These are phyloP conservation scores for Tetraneura akinire DNA, from an alignment of 1,140 invertebrate species.

Conservation along the genomic window DNA sequence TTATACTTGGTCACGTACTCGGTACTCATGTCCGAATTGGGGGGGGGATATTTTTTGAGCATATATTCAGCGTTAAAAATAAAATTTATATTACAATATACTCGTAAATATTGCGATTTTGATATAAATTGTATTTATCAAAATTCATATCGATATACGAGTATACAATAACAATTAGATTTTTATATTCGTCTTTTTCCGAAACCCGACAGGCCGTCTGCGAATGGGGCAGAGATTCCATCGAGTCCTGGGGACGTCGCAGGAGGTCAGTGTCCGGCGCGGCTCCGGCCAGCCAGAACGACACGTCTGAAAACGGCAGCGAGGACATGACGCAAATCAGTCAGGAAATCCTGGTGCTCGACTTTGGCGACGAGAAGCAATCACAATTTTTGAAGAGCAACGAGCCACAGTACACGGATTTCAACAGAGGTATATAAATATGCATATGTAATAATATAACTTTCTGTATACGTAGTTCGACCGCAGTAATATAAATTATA, in stretches of 20 bases:
- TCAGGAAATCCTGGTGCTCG: conserved; percentile 88
- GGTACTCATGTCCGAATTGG: no score
- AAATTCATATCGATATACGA: neutral
- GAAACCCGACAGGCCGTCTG: conserved; percentile 70
- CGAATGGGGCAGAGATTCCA: conserved; percentile 82
- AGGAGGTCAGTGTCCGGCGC: conserved; percentile 68
- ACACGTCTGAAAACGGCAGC: conserved; percentile 65
- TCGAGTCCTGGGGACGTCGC: conserved; percentile 87
- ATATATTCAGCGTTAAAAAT: no score
- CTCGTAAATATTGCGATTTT: no score
- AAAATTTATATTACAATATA: no score
- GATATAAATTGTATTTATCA: neutral
- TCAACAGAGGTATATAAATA: conserved; percentile 66
- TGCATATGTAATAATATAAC: no score
- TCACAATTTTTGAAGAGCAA: conserved; percentile 73
- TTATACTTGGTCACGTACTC: no score
- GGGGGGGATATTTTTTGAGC: no score
- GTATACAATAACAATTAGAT: neutral
- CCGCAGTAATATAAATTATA: no score
- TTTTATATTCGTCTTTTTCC: neutral
- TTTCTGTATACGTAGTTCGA: no score
- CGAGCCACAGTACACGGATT: conserved; percentile 74
- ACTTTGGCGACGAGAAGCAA: conserved; percentile 86
- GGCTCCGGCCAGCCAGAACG: conserved; percentile 62
- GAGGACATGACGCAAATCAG: conserved; percentile 86